Percentiles rank a stretch among this genome's conserved stretches.
Conservation (phyloP, 2,113 vertebrate species). For the Ancistrus triradiatus region DNA sequence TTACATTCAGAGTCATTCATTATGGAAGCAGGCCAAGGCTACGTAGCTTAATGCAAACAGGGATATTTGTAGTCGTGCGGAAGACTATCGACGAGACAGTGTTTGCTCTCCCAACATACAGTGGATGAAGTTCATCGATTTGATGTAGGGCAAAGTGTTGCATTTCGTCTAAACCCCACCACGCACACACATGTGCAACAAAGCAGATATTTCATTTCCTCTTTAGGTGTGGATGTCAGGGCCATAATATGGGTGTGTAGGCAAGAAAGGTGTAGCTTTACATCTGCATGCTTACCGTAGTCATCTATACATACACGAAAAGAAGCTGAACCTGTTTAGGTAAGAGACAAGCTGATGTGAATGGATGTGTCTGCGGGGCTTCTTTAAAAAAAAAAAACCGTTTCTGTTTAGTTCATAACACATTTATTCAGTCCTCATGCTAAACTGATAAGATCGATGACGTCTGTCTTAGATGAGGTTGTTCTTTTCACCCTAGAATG, state of each 20-base stretch:
- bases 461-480: too few relatives aligned
- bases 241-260: neutral
- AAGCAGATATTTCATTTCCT: neutral
- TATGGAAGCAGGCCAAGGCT: slow-evolving; percentile 10
- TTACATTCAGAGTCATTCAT: neutral
- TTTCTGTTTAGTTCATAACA: too few relatives aligned
- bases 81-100: slow-evolving; percentile 35
- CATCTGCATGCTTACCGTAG: neutral
- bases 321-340: slow-evolving; percentile 7
- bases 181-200: neutral
- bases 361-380: neutral
- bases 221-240: slow-evolving; percentile 1
- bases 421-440: too few relatives aligned
- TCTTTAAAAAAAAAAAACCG: too few relatives aligned
- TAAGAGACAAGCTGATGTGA: slow-evolving; percentile 1
- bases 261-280: neutral
- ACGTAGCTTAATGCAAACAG: slow-evolving; percentile 1
- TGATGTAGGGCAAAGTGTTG: slow-evolving; percentile 12
- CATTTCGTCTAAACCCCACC: neutral
- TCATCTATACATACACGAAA: slow-evolving; percentile 11
- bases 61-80: slow-evolving; percentile 32
- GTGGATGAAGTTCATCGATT: slow-evolving; percentile 14
- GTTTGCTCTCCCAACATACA: slow-evolving; percentile 34
- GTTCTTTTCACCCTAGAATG: too few relatives aligned
- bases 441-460: too few relatives aligned